These are phyloP conservation scores for Scomberomorus guttatus DNA, from an alignment of 2,797 vertebrate genomes.

Conservation along the genomic window DNA sequence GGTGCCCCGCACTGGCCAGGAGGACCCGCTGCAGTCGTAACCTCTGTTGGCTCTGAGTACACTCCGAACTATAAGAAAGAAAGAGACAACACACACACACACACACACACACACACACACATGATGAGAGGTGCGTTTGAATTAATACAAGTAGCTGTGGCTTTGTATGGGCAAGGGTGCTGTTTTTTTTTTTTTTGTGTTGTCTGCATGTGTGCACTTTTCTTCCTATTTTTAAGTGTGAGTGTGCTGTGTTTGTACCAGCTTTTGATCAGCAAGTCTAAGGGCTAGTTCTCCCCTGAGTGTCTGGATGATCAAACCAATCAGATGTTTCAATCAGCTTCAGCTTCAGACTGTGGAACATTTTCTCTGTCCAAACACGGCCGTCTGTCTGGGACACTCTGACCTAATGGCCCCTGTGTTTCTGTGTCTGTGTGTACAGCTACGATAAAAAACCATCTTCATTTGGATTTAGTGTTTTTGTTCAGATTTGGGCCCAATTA, in stretches of 20 bases:
- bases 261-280: slow-evolving; percentile 35
- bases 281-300: slow-evolving; percentile 30
- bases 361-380: slow-evolving; percentile 16
- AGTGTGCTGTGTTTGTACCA: slow-evolving; percentile 39
- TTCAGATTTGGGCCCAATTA: neutral
- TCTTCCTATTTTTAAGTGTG: neutral
- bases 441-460: neutral
- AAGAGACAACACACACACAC: neutral
- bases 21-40: slow-evolving; percentile 94
- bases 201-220: no score
- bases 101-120: neutral
- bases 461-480: neutral
- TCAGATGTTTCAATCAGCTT: slow-evolving; percentile 30
- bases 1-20: slow-evolving; percentile 93
- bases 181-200: slow-evolving; percentile 9
- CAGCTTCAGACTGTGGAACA: slow-evolving; percentile 17
- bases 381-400: slow-evolving; percentile 38
- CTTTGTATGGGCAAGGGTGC: neutral
- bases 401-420: slow-evolving; percentile 20
- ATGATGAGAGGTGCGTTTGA: neutral
- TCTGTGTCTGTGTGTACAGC: neutral
- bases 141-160: neutral
- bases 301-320: slow-evolving; percentile 47
- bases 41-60: slow-evolving; percentile 89
- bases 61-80: slow-evolving; percentile 86